A percentile compares a stretch with the other conserved stretches of the same genome.
phyloP scores from a whole-genome alignment of 2,113 vertebrate genomes.

The Pimephales promelas region DNA sequence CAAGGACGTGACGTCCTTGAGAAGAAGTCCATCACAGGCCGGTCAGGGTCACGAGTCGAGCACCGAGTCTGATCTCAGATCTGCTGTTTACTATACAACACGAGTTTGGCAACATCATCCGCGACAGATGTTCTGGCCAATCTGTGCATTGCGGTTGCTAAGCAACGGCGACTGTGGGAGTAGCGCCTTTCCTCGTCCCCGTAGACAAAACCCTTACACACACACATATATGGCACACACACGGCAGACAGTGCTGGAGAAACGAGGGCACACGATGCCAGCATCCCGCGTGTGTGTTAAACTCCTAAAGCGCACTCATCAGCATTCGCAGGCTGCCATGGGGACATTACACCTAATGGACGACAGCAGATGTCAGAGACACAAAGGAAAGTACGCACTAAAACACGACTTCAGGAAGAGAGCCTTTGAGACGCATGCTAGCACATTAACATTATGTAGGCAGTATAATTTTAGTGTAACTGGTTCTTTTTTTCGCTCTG shows the following conservation, averaged over 20 bases:
- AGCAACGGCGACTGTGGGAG: slow-evolving; percentile 53
- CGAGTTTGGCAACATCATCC: slow-evolving; percentile 48
- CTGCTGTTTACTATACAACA: slow-evolving; percentile 54
- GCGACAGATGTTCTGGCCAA: slow-evolving; percentile 63
- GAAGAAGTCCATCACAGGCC: neutral
- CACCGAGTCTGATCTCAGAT: neutral
- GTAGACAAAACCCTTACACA: slow-evolving; percentile 53
- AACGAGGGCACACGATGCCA: no score
- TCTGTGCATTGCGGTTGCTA: slow-evolving; percentile 63
- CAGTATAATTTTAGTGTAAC: slow-evolving; percentile 50
- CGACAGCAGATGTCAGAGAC: slow-evolving; percentile 53
- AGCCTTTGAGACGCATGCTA: neutral
- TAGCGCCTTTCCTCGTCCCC: slow-evolving; percentile 30
- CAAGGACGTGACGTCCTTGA: slow-evolving; percentile 28
- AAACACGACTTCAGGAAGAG: slow-evolving; percentile 37
- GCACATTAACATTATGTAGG: neutral
- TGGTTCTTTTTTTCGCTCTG: neutral
- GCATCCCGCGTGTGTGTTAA: no score
- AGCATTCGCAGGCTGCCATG: slow-evolving; percentile 43
- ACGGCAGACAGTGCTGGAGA: no score
- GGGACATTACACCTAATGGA: slow-evolving; percentile 53
- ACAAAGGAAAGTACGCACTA: slow-evolving; percentile 53
- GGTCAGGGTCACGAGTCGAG: slow-evolving; percentile 21
- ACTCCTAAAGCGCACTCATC: slow-evolving; percentile 34
- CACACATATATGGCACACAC: neutral